phyloP scores from a whole-genome alignment of 2,113 vertebrate species.

The Microtus ochrogaster region DNA sequence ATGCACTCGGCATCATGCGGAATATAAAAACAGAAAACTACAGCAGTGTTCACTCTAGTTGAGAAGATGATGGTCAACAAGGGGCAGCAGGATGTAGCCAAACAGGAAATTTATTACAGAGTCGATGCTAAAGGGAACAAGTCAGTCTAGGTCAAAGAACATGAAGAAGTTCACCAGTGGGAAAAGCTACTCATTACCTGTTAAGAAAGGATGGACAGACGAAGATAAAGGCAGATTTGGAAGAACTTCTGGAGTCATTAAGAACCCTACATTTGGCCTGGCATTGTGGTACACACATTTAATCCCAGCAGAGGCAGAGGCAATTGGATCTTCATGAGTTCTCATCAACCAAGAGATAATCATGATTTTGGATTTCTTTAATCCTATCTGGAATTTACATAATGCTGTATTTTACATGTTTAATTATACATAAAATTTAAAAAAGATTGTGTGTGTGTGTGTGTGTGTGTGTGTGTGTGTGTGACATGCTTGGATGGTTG shows the following conservation, averaged over 20 bases:
- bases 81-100: background rate
- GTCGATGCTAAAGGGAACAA: background rate
- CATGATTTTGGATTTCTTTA: background rate
- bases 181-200: background rate
- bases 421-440: background rate
- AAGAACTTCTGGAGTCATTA: constrained; percentile 29
- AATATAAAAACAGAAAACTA: background rate
- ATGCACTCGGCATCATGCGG: background rate
- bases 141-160: background rate
- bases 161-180: background rate
- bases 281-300: background rate
- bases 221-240: constrained; percentile 3
- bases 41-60: background rate
- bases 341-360: background rate
- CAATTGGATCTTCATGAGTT: background rate
- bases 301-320: background rate
- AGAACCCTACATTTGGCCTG: background rate
- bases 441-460: background rate
- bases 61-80: constrained; percentile 17
- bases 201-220: background rate
- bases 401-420: background rate
- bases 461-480: background rate
- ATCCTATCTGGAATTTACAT: background rate
- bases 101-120: background rate
- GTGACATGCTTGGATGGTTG: background rate